Evolutionary conservation across 2,797 vertebrate species (phyloP).

Genomic region (Hipposideros larvatus): DNA sequence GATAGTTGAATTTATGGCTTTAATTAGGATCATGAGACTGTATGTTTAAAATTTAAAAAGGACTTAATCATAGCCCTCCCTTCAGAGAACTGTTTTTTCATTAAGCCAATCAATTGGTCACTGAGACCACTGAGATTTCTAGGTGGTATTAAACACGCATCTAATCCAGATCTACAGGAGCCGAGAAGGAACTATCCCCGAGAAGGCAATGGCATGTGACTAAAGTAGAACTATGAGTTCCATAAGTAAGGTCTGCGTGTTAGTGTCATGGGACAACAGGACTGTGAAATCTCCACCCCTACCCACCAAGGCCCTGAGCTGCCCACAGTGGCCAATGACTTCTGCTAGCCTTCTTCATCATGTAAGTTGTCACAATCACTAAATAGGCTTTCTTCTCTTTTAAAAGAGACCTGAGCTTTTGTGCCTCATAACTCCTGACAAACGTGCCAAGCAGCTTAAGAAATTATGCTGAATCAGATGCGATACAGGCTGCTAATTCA

Average conservation of each 20-base stretch:
- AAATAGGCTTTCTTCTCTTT: conserved; percentile 14
- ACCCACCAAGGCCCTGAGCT: background rate
- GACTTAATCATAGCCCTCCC: background rate
- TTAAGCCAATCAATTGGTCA: background rate
- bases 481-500: conserved; percentile 38
- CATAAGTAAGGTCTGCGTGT: background rate
- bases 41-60: conserved; percentile 18
- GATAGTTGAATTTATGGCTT: background rate
- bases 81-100: background rate
- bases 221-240: background rate
- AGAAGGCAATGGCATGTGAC: background rate
- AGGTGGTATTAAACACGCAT: background rate
- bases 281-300: background rate
- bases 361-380: conserved; percentile 4
- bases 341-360: background rate
- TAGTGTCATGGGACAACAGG: background rate
- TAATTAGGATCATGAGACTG: background rate
- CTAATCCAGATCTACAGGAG: background rate
- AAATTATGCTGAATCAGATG: conserved; percentile 70
- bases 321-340: background rate
- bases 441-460: conserved; percentile 65
- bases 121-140: background rate
- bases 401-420: conserved; percentile 12
- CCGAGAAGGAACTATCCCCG: background rate
- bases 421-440: conserved; percentile 44